Conservation (phyloP, 2,797 vertebrate genomes). For the Coregonus ussuriensis region DNA sequence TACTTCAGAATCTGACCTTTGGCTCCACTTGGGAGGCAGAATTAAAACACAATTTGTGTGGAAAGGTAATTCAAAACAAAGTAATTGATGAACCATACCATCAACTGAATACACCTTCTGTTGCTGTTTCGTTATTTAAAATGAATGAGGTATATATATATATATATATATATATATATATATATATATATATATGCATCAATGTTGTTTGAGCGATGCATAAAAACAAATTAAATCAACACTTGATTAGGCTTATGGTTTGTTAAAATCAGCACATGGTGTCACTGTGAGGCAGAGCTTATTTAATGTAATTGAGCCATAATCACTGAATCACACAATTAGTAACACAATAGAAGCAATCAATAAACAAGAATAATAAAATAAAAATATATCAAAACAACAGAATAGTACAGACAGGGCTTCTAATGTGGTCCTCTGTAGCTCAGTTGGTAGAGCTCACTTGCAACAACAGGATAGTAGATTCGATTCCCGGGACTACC, state of each 20-base stretch:
- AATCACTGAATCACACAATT: conserved; percentile 5
- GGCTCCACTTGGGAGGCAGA: conserved; percentile 47
- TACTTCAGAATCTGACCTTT: conserved; percentile 55
- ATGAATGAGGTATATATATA: not conserved
- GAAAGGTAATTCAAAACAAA: not conserved
- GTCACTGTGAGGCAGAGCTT: conserved; percentile 22
- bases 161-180: no score
- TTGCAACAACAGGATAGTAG: no score
- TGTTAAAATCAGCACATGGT: conserved; percentile 18
- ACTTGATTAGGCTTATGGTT: conserved; percentile 2
- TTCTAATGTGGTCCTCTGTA: no score
- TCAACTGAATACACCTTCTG: not conserved
- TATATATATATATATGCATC: not conserved
- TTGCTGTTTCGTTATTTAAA: not conserved
- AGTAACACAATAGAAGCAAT: not conserved
- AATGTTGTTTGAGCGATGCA: not conserved
- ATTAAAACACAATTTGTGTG: conserved; percentile 39
- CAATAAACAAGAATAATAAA: not conserved
- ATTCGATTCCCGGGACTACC: no score
- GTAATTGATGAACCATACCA: not conserved
- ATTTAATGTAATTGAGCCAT: not conserved
- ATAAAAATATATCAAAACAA: not conserved
- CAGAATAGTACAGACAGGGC: not conserved
- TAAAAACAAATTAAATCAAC: conserved; percentile 5
- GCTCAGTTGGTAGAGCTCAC: no score